phyloP scores from a whole-genome alignment of 2,113 vertebrate species.

The Otolemur garnettii region DNA sequence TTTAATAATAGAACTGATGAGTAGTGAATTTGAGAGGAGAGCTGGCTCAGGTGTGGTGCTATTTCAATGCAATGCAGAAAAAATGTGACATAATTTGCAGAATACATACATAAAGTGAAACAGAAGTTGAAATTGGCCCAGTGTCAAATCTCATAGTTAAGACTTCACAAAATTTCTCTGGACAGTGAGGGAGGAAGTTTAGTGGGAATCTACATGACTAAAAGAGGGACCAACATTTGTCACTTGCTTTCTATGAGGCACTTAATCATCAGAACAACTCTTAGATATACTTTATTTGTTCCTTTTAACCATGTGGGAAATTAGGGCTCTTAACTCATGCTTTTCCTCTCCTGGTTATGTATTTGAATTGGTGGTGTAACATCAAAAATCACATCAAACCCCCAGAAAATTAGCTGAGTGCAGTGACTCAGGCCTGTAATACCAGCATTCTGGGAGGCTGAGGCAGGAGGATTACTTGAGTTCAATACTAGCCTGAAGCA shows the following conservation, averaged over 20 bases:
- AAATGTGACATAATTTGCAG: conserved; percentile 55
- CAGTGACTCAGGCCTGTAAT: too few species aligned
- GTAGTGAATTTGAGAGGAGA: conserved; percentile 82
- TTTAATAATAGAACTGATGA: conserved; percentile 86
- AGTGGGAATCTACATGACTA: background rate
- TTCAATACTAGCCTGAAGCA: too few species aligned
- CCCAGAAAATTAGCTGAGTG: too few species aligned
- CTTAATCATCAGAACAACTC: background rate
- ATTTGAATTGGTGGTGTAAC: background rate
- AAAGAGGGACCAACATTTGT: background rate
- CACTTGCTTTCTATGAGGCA: background rate
- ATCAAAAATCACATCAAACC: background rate
- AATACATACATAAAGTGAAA: conserved; percentile 23
- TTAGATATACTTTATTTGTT: conserved; percentile 8
- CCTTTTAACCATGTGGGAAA: background rate
- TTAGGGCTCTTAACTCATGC: background rate
- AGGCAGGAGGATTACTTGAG: too few species aligned
- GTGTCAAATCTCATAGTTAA: background rate
- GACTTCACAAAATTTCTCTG: background rate
- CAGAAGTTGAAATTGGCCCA: conserved; percentile 37
- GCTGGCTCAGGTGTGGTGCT: conserved; percentile 80
- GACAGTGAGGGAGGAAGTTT: background rate
- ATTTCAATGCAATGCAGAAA: conserved; percentile 68
- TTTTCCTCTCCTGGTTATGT: background rate
- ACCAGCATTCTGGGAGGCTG: too few species aligned